Evolutionary conservation across 2,797 vertebrate genomes (phyloP).

Genomic region (Epinephelus malabaricus): DNA sequence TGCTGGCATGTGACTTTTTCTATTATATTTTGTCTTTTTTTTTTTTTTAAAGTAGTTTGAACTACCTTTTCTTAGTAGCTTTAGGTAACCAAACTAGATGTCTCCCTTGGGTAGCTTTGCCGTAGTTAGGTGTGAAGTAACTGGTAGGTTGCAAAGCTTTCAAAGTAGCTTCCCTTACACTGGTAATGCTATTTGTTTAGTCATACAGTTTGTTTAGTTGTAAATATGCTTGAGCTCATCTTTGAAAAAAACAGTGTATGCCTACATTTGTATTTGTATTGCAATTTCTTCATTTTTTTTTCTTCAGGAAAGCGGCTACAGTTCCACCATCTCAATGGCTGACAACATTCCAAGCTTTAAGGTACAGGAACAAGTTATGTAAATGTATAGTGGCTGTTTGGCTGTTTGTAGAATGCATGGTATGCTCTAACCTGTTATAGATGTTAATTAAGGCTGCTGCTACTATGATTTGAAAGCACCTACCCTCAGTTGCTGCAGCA

Average conservation of each 20-base stretch:
- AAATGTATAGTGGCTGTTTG: background rate
- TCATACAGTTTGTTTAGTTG: too few species aligned
- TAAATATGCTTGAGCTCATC: background rate
- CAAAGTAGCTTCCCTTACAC: too few species aligned
- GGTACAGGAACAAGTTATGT: constrained; percentile 59
- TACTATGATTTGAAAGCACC: constrained; percentile 45
- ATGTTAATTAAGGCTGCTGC: background rate
- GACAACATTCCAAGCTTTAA: constrained; percentile 73
- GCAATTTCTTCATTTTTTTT: too few species aligned
- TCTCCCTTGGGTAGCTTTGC: too few species aligned
- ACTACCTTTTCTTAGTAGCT: too few species aligned
- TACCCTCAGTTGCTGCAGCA: constrained; percentile 81
- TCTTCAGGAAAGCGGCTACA: constrained; percentile 42
- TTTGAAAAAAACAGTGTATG: background rate
- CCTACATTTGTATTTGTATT: background rate
- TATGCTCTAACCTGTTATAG: too few species aligned
- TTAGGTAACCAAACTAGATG: too few species aligned
- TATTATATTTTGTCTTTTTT: too few species aligned
- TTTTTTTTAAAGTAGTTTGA: too few species aligned
- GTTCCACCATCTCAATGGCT: constrained; percentile 19
- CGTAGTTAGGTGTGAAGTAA: too few species aligned
- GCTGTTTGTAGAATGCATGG: background rate
- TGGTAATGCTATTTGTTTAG: background rate
- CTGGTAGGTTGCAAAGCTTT: too few species aligned
- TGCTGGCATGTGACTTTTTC: too few species aligned